Evolutionary conservation across 2,797 vertebrate genomes (phyloP).

Genomic region (Phalanger gymnotis): DNA sequence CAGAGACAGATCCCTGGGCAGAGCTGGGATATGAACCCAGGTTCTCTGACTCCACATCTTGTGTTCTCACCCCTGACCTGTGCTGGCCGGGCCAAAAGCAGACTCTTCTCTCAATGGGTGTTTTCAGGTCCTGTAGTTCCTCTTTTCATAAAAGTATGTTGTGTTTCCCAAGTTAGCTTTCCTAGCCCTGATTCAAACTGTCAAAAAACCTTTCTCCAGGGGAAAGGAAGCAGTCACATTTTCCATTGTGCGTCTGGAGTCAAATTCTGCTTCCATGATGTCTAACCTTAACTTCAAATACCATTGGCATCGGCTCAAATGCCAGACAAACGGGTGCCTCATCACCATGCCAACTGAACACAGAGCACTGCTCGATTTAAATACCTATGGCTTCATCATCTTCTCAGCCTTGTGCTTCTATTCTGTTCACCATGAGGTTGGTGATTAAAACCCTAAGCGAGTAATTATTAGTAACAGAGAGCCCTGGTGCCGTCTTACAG

Average conservation of each 20-base stretch:
- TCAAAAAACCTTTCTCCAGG: conserved; percentile 79
- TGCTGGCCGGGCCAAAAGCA: conserved; percentile 67
- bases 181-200: conserved; percentile 75
- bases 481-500: conserved; percentile 82
- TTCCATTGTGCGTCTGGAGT: conserved; percentile 80
- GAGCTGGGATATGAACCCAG: background rate
- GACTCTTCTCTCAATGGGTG: conserved; percentile 53
- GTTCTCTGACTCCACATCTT: background rate
- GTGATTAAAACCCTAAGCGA: conserved; percentile 85
- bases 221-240: conserved; percentile 77
- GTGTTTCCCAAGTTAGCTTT: conserved; percentile 58
- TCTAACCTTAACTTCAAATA: conserved; percentile 84
- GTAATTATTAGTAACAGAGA: conserved; percentile 87
- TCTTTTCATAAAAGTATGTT: conserved; percentile 47
- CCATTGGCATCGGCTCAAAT: conserved; percentile 84
- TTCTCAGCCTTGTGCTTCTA: conserved; percentile 82
- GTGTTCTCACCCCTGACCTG: background rate
- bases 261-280: conserved; percentile 80
- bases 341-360: conserved; percentile 85
- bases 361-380: conserved; percentile 86
- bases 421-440: conserved; percentile 84
- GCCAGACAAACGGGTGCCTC: conserved; percentile 79
- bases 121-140: conserved; percentile 74
- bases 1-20: background rate
- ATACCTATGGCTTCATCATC: conserved; percentile 88